Conservation (phyloP, 2,797 vertebrate species). For the Acrossocheilus wenchowensis region DNA sequence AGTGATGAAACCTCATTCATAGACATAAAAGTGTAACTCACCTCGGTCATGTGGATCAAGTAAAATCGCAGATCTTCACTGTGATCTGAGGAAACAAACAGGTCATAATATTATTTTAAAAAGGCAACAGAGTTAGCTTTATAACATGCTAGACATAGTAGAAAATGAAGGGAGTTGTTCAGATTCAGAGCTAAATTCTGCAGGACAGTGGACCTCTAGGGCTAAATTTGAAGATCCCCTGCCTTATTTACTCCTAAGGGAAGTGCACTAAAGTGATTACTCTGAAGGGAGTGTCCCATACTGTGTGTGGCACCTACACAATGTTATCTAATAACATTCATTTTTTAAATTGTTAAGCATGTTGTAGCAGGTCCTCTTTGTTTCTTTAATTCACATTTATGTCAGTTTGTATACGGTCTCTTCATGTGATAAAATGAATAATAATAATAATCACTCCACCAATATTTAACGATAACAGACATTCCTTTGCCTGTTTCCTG, state of each 20-base stretch:
- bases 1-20: not conserved
- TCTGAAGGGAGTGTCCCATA: not conserved
- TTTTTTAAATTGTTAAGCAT: not conserved
- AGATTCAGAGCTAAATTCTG: not conserved
- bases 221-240: not conserved
- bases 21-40: conserved; percentile 72
- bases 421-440: not conserved
- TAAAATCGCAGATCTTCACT: conserved; percentile 90
- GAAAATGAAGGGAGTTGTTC: not conserved
- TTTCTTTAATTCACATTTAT: not conserved
- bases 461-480: too few relatives aligned
- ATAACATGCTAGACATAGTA: not conserved
- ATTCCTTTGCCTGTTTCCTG: too few relatives aligned
- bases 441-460: too few relatives aligned
- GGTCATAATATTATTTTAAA: not conserved
- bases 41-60: conserved; percentile 94
- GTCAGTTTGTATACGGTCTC: not conserved
- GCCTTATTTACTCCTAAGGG: not conserved
- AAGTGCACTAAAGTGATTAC: not conserved
- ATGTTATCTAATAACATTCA: not conserved
- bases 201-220: not conserved
- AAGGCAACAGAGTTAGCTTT: not conserved
- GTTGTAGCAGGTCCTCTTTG: not conserved
- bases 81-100: conserved; percentile 75
- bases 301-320: not conserved